Percentiles rank a stretch among this genome's conserved stretches.
Conservation (phyloP, 2,113 vertebrate species). For the Nasalis larvatus region DNA sequence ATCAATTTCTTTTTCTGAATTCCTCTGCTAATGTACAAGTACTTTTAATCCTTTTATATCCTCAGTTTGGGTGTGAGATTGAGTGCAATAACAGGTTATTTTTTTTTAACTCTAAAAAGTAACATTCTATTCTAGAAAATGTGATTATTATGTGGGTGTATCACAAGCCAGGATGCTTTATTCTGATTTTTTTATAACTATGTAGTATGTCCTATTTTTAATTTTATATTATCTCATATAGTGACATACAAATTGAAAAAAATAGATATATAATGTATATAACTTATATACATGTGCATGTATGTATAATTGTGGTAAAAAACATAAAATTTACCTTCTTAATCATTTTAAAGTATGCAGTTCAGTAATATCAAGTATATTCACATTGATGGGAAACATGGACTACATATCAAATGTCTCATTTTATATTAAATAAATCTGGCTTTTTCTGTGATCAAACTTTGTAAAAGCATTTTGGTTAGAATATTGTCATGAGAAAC, state of each 20-base stretch:
- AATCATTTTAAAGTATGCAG: not conserved
- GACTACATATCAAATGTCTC: not conserved
- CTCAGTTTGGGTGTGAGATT: not conserved
- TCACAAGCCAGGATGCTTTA: slow-evolving; percentile 29
- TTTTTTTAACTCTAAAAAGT: slow-evolving; percentile 28
- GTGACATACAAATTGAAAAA: not conserved
- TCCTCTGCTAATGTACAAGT: not conserved
- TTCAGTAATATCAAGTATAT: not conserved
- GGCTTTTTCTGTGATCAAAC: not conserved
- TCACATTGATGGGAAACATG: not conserved
- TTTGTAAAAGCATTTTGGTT: slow-evolving; percentile 25
- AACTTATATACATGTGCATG: not conserved
- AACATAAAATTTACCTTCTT: not conserved
- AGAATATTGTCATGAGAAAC: not conserved
- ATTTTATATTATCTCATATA: slow-evolving; percentile 6
- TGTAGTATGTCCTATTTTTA: not conserved
- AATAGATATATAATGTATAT: not conserved
- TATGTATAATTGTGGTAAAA: not conserved
- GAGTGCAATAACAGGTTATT: not conserved
- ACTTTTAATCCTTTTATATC: not conserved
- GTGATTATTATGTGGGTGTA: slow-evolving; percentile 17
- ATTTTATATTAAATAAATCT: not conserved
- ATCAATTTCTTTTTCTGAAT: not conserved
- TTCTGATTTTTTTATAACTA: not conserved
- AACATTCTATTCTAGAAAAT: slow-evolving; percentile 34